These are phyloP conservation scores for Chauna torquata DNA, from an alignment of 2,113 vertebrate genomes.

Conservation along the genomic window DNA sequence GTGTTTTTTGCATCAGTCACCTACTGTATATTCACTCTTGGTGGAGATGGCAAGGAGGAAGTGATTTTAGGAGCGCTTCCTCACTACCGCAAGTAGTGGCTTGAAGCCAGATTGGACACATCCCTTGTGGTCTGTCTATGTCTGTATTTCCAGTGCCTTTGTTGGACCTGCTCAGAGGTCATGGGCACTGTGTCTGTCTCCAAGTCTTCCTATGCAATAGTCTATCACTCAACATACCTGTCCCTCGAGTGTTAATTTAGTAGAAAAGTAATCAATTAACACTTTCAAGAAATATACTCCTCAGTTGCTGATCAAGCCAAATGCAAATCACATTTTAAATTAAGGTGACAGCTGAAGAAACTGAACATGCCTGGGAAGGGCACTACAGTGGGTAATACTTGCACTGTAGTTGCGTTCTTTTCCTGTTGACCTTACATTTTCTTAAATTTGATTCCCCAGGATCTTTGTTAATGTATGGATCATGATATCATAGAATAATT, in stretches of 20 bases:
- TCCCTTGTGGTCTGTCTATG: neutral
- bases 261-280: neutral
- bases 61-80: neutral
- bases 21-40: neutral
- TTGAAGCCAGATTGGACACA: neutral
- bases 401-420: neutral
- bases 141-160: neutral
- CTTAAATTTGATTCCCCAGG: neutral
- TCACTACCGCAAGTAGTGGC: neutral
- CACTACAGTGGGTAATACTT: neutral
- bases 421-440: neutral
- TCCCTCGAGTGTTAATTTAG: neutral
- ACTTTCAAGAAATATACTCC: neutral
- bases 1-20: neutral
- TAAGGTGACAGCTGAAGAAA: neutral
- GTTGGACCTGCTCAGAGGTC: neutral
- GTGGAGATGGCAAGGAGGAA: neutral
- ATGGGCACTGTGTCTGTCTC: accelerated
- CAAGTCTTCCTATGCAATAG: neutral
- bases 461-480: neutral
- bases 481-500: neutral
- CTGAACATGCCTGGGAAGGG: neutral
- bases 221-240: neutral
- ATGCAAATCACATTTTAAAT: neutral
- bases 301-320: neutral